phyloP scores from a whole-genome alignment of 2,113 vertebrate genomes.

The Sander lucioperca region DNA sequence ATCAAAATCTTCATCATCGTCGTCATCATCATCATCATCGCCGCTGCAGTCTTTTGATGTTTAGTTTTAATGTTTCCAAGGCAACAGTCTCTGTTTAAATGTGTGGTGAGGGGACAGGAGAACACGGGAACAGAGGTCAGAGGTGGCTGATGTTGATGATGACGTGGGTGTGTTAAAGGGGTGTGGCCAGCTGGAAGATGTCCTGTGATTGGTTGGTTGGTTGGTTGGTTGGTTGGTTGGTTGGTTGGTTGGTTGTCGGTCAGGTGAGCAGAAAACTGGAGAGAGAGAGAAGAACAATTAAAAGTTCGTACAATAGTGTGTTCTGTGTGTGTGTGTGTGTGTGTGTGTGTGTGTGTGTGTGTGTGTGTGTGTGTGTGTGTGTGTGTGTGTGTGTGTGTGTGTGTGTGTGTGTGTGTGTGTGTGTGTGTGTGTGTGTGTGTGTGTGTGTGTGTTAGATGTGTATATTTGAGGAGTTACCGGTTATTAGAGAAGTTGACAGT shows the following conservation, averaged over 20 bases:
- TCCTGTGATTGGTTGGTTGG: slow-evolving; percentile 74
- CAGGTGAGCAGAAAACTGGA: slow-evolving; percentile 62
- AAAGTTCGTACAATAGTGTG: neutral
- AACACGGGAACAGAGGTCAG: slow-evolving; percentile 58
- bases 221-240: slow-evolving; percentile 65
- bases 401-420: neutral
- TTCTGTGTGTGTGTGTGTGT: too few relatives aligned
- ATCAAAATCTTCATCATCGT: slow-evolving; percentile 44
- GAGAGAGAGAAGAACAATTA: neutral
- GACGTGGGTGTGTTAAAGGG: slow-evolving; percentile 62
- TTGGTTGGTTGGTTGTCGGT: slow-evolving; percentile 57
- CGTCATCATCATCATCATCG: slow-evolving; percentile 13
- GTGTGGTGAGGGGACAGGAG: slow-evolving; percentile 27
- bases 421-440: too few relatives aligned
- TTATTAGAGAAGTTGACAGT: slow-evolving; percentile 79
- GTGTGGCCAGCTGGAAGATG: slow-evolving; percentile 77
- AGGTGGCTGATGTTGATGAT: slow-evolving; percentile 64
- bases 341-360: too few relatives aligned
- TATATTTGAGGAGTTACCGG: slow-evolving; percentile 37
- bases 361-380: neutral
- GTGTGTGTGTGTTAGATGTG: neutral
- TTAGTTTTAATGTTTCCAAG: slow-evolving; percentile 72
- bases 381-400: neutral
- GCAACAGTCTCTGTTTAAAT: slow-evolving; percentile 66
- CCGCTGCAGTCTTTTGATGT: slow-evolving; percentile 56